Percentiles rank a stretch among this genome's conserved stretches.
Evolutionary conservation across 1,140 invertebrate genomes (phyloP).

Genomic region (Orussus abietinus): DNA sequence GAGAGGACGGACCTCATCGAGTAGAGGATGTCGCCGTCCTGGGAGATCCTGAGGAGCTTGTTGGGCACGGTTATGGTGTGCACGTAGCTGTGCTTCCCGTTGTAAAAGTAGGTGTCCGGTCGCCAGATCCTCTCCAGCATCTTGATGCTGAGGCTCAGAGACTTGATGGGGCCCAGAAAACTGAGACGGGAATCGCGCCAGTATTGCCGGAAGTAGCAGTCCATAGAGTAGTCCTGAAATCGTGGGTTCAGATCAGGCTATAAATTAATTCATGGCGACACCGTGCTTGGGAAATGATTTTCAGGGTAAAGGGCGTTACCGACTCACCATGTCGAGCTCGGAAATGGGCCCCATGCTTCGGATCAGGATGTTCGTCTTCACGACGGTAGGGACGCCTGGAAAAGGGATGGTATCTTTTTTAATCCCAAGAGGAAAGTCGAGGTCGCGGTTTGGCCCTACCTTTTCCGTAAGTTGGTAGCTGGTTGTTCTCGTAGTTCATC

Average conservation of each 20-base stretch:
- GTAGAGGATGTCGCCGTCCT: conserved; percentile 89
- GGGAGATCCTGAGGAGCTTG: conserved; percentile 82
- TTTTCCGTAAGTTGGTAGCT: conserved; percentile 79
- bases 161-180: conserved; percentile 77
- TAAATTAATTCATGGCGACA: too few species aligned
- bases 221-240: conserved; percentile 93
- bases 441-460: conserved; percentile 49
- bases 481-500: conserved; percentile 86
- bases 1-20: conserved; percentile 74
- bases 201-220: conserved; percentile 92
- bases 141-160: conserved; percentile 80
- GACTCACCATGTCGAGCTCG: conserved; percentile 89
- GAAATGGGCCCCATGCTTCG: conserved; percentile 94
- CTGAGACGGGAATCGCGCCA: conserved; percentile 81
- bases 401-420: conserved; percentile 27
- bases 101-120: conserved; percentile 93
- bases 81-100: conserved; percentile 88
- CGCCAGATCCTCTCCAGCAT: conserved; percentile 93
- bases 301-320: too few species aligned
- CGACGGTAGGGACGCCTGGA: conserved; percentile 79
- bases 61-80: conserved; percentile 96
- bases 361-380: conserved; percentile 88
- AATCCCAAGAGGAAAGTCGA: conserved; percentile 11
- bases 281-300: too few species aligned
- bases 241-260: too few species aligned